Conservation (phyloP, 64 coral and sea anemone species). For the Trachythela sp. region DNA sequence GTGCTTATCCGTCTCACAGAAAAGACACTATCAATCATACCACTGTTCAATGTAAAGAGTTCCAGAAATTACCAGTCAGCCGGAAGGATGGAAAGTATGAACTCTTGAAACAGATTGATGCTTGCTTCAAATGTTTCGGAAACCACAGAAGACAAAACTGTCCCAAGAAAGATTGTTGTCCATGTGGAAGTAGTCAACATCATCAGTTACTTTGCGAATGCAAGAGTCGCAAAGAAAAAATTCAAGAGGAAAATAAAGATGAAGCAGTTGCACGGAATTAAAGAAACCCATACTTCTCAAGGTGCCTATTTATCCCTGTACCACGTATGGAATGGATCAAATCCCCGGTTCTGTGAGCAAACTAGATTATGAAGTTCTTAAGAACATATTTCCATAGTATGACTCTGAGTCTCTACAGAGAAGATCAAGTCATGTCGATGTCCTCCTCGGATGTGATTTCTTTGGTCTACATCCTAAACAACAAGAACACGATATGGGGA, state of each 20-base stretch:
- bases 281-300: not conserved
- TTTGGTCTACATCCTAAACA: too few relatives aligned
- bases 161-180: not conserved
- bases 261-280: too few relatives aligned
- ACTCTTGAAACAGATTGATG: not conserved
- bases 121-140: constrained; percentile 3
- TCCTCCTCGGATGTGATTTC: too few relatives aligned
- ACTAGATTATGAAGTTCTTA: not conserved
- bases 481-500: too few relatives aligned
- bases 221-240: not conserved
- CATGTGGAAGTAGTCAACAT: not conserved
- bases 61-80: not conserved
- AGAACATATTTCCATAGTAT: not conserved
- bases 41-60: not conserved
- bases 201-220: not conserved
- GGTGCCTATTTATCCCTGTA: not conserved
- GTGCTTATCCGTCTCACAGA: not conserved
- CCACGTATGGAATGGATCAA: not conserved
- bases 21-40: not conserved
- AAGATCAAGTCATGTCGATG: not conserved
- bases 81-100: not conserved
- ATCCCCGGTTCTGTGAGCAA: not conserved
- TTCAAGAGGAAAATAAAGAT: too few relatives aligned
- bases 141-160: constrained; percentile 11
- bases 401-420: not conserved